phyloP scores from a whole-genome alignment of 2,113 vertebrate genomes.

The Charina bottae region DNA sequence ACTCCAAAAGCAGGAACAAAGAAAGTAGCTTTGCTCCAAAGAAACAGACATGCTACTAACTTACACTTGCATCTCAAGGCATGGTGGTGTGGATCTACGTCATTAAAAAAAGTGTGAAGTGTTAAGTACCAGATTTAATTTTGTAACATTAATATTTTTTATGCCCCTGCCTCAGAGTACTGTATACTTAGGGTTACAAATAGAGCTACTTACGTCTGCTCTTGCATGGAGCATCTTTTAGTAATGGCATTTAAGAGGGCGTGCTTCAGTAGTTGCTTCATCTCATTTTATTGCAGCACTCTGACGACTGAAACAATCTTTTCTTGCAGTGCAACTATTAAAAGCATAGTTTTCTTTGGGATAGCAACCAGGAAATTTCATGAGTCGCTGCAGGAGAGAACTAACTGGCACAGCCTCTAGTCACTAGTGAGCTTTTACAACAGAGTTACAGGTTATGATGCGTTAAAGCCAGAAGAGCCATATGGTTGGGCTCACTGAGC shows the following conservation, averaged over 20 bases:
- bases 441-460: not conserved
- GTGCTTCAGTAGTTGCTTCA: not conserved
- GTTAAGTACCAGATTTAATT: not conserved
- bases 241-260: not conserved
- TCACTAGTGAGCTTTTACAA: slow-evolving; percentile 1
- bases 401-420: not conserved
- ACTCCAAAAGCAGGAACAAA: not conserved
- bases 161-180: not conserved
- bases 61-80: not conserved
- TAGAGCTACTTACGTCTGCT: not conserved
- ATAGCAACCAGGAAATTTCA: not conserved
- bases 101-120: not conserved
- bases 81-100: not conserved
- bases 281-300: not conserved
- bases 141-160: not conserved
- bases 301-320: no score
- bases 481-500: slow-evolving; percentile 5
- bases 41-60: not conserved
- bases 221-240: not conserved
- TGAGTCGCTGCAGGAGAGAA: not conserved
- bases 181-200: not conserved
- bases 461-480: not conserved
- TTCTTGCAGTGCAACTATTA: not conserved
- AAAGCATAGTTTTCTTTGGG: not conserved
- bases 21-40: not conserved